phyloP scores from a whole-genome alignment of 1,140 invertebrate genomes.

The Euborellia annulipes region DNA sequence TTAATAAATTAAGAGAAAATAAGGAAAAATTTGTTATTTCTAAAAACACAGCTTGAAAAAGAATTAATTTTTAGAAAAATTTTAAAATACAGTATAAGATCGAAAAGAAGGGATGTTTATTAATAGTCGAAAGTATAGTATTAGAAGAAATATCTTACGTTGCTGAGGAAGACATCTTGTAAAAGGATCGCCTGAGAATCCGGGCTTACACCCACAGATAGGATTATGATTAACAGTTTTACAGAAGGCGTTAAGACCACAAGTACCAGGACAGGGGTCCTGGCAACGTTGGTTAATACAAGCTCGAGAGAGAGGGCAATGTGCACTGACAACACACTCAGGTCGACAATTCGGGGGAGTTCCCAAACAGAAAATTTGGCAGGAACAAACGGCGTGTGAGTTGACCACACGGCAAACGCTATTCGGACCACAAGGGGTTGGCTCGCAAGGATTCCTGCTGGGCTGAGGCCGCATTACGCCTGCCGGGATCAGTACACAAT shows the following conservation, averaged over 20 bases:
- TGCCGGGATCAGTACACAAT: too few species aligned
- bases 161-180: conserved; percentile 36
- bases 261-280: conserved; percentile 24
- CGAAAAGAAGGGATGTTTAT: too few species aligned
- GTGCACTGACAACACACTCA: conserved; percentile 19
- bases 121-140: too few species aligned
- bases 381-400: conserved; percentile 20
- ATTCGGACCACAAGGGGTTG: conserved; percentile 26
- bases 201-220: conserved; percentile 50
- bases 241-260: conserved; percentile 35
- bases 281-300: conserved; percentile 23
- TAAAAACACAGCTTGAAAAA: too few species aligned
- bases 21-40: too few species aligned
- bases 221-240: conserved; percentile 57
- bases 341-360: conserved; percentile 17
- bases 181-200: conserved; percentile 61
- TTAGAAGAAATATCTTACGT: too few species aligned
- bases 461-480: too few species aligned
- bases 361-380: conserved; percentile 23
- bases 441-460: conserved; percentile 30
- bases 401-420: conserved; percentile 21
- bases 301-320: conserved; percentile 25
- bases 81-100: too few species aligned
- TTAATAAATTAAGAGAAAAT: too few species aligned
- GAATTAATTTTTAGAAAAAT: too few species aligned